A percentile compares a stretch with the other conserved stretches of the same genome.
These are phyloP conservation scores for Acleris cristana DNA, from an alignment of 2,888 invertebrate genomes.

Conservation along the genomic window DNA sequence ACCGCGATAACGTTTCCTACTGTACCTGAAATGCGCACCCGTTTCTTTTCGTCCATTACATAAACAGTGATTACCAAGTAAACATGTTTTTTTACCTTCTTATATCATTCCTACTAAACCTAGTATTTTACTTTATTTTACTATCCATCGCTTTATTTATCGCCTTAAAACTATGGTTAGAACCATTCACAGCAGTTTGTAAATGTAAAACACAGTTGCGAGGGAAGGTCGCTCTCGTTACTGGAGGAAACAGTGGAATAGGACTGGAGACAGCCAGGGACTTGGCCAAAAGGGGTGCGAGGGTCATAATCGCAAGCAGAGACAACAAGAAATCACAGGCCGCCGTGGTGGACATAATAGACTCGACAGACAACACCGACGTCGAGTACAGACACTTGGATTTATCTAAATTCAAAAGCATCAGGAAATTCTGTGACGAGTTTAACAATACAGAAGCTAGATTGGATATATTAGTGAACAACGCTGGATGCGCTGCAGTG, in stretches of 20 bases:
- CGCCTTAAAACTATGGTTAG: constrained; percentile 45
- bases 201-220: constrained; percentile 57
- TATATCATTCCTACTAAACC: constrained; percentile 26
- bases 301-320: constrained; percentile 89
- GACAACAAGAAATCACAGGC: constrained; percentile 87
- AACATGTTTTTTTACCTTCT: constrained; percentile 30
- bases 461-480: constrained; percentile 86
- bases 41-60: constrained; percentile 4
- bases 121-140: constrained; percentile 25
- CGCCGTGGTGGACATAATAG: constrained; percentile 87
- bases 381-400: constrained; percentile 84
- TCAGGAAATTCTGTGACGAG: constrained; percentile 85
- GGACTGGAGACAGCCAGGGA: constrained; percentile 90
- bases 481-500: constrained; percentile 80
- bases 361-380: constrained; percentile 87
- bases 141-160: constrained; percentile 38
- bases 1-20: not conserved
- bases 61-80: not conserved
- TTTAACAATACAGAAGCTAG: constrained; percentile 77
- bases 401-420: constrained; percentile 75
- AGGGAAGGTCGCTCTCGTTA: constrained; percentile 88
- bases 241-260: constrained; percentile 93
- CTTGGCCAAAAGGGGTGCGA: constrained; percentile 88
- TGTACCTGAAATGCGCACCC: constrained; percentile 6
- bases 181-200: constrained; percentile 56